Evolutionary conservation across 2,113 vertebrate species (phyloP), one percentile per base, ranked within the genome.

Genomic region (Burhinus bistriatus): DNA sequence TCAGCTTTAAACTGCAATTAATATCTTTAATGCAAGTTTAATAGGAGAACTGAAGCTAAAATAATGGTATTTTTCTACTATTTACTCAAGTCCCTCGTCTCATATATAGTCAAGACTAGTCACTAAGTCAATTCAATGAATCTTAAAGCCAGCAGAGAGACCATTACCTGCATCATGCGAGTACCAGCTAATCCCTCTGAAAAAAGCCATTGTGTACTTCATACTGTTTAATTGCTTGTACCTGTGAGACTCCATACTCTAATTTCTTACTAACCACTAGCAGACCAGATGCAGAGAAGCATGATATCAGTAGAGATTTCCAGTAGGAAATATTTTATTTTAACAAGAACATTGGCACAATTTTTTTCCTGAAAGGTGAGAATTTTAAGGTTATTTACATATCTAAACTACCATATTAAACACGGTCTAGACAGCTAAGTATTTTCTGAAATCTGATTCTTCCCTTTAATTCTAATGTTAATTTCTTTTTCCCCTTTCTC

Each of bases 131-230:
- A 36, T 69, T 91, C 7, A 32, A 12, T 42, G 26, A 64, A 23
- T 51, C 32, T 80, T 51, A 38, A 91, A 92, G 26, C 12, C 29
- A 52, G 23, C 11, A 85, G 20, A 57, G 19, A 62, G 3, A 51
- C 25, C 59, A 34, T 49, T 52, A 40, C 6, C 27, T 71, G 27
- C 8, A 78, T 54, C 15, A 61, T 21, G 5, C 5, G 58, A 62
- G 8, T 42, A 42, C 38, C 0, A 0, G 9, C 38, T 65, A 64
- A 76, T 6, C 5, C 2, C 18, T 87, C 52, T 42, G n/a, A 51
- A 75, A 84, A 81, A 40, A 72, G 42, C 3, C 9, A 20, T 15
- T 5, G 0, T 12, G 22, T 47, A 65, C 32, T 29, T 16, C 14
- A 66, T 36, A 15, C 22, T 29, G 5, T 66, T 87, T 57, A 29